Evolutionary conservation across 2,113 vertebrate genomes (phyloP).

Genomic region (Takifugu flavidus): DNA sequence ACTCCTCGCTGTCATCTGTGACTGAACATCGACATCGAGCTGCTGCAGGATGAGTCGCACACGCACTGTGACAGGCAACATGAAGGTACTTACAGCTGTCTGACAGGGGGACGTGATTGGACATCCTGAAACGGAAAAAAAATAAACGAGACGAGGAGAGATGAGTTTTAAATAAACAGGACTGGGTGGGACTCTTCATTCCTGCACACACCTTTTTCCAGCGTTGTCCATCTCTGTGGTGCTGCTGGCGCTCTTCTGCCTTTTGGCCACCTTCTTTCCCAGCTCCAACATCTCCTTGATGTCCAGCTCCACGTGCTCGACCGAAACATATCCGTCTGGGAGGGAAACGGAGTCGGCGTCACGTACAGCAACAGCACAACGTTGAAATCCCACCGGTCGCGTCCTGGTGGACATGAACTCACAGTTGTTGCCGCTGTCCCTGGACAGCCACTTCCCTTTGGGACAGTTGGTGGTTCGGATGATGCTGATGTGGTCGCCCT

Average conservation of each 20-base stretch:
- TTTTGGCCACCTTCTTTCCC: slow-evolving; percentile 45
- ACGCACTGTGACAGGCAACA: not conserved
- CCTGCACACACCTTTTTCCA: slow-evolving; percentile 43
- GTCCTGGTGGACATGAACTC: slow-evolving; percentile 53
- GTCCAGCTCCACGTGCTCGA: slow-evolving; percentile 63
- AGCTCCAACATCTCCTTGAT: slow-evolving; percentile 66
- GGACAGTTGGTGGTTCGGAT: slow-evolving; percentile 65
- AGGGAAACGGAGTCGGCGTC: not conserved
- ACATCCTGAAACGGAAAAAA: slow-evolving; percentile 40
- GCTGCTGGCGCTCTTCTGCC: slow-evolving; percentile 11
- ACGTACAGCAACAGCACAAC: not conserved
- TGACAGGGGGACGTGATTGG: slow-evolving; percentile 45
- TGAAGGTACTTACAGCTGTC: slow-evolving; percentile 72
- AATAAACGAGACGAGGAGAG: not conserved
- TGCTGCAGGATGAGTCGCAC: not conserved
- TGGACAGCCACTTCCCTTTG: slow-evolving; percentile 71
- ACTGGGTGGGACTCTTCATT: not conserved
- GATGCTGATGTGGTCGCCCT: slow-evolving; percentile 61
- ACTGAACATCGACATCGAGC: slow-evolving; percentile 53
- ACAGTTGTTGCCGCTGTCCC: slow-evolving; percentile 73
- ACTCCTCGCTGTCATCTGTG: slow-evolving; percentile 81
- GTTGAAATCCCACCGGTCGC: not conserved
- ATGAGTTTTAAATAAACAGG: not conserved
- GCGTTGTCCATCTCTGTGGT: slow-evolving; percentile 15
- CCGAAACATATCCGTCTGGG: slow-evolving; percentile 69